These are phyloP conservation scores for Eupeodes latifasciatus DNA, from an alignment of 2,888 invertebrate species.

Conservation along the genomic window DNA sequence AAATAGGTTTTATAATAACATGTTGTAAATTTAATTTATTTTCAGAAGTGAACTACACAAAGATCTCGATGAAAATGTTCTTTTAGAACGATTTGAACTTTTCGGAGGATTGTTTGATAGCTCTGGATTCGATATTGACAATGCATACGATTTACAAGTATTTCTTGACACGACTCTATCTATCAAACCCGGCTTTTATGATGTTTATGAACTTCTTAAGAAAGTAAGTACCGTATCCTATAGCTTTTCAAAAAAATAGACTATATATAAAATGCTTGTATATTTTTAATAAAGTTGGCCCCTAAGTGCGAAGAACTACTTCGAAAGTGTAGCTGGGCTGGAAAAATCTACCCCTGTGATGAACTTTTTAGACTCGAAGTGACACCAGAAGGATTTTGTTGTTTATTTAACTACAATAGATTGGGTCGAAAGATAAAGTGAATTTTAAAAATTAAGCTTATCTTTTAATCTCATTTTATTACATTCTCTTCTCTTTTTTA, in stretches of 20 bases:
- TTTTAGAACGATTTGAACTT: constrained; percentile 75
- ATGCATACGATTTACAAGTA: constrained; percentile 71
- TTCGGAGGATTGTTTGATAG: constrained; percentile 78
- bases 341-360: constrained; percentile 72
- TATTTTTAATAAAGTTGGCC: constrained; percentile 70
- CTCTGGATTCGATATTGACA: constrained; percentile 72
- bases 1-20: neutral
- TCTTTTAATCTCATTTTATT: neutral
- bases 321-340: constrained; percentile 78
- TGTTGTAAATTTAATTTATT: neutral
- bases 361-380: constrained; percentile 77
- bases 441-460: neutral
- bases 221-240: constrained; percentile 7
- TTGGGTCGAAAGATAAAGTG: constrained; percentile 29
- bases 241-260: neutral
- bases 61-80: neutral
- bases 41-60: neutral
- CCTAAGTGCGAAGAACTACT: constrained; percentile 79
- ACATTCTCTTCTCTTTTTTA: neutral
- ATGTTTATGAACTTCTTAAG: constrained; percentile 40
- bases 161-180: constrained; percentile 58
- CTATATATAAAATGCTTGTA: too few relatives aligned
- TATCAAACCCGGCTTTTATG: neutral
- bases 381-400: constrained; percentile 79
- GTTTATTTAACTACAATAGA: constrained; percentile 78